These are phyloP conservation scores for Sebastes dallii DNA, from an alignment of 2,797 vertebrate genomes.

Conservation along the genomic window DNA sequence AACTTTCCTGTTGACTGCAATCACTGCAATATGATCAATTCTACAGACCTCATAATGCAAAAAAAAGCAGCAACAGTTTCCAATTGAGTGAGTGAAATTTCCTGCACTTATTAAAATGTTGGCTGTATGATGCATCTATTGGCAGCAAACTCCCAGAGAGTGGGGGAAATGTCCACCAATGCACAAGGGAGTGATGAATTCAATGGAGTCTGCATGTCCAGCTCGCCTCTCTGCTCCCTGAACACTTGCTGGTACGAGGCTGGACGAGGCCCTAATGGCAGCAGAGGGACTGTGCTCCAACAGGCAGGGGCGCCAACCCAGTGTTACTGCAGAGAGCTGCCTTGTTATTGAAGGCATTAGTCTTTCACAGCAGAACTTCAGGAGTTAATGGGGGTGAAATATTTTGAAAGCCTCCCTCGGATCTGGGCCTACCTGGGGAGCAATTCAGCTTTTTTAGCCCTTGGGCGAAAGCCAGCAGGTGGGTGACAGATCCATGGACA, in stretches of 20 bases:
- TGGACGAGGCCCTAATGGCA: constrained; percentile 29
- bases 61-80: neutral
- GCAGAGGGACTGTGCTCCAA: constrained; percentile 26
- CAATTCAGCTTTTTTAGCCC: constrained; percentile 30
- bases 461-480: constrained; percentile 44
- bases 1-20: neutral
- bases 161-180: constrained; percentile 17
- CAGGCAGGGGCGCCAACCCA: neutral
- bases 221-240: constrained; percentile 7
- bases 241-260: neutral
- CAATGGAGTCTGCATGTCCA: constrained; percentile 12
- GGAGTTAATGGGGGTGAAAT: constrained; percentile 12
- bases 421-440: constrained; percentile 25
- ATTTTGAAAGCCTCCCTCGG: constrained; percentile 26
- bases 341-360: constrained; percentile 36
- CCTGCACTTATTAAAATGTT: constrained; percentile 15
- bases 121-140: constrained; percentile 8
- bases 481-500: constrained; percentile 44
- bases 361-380: constrained; percentile 23
- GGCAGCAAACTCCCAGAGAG: neutral
- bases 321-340: constrained; percentile 3
- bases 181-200: constrained; percentile 25
- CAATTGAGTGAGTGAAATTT: neutral
- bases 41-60: neutral
- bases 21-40: neutral